Base-by-base conservation (phyloP, 2,113 vertebrate genomes). In the Campylomormyrus numenius region DNA sequence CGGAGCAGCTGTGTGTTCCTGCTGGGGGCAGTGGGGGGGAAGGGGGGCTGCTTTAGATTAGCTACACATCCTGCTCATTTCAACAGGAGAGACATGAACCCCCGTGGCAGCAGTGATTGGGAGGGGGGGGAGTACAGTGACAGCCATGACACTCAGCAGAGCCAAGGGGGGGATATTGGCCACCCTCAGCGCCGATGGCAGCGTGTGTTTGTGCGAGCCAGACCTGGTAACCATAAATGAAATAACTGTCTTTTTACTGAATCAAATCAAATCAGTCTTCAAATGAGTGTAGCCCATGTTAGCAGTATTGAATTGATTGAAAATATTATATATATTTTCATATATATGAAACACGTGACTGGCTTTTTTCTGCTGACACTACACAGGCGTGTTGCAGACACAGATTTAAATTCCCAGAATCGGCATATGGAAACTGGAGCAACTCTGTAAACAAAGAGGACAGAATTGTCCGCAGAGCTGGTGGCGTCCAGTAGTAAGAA, bases 141-240 rank as follows among this genome's bases (percentile, higher is more conserved):
- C 58, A 66, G 58, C 58, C 58, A 27, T 66, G 58, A 99, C 97
- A 98, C 97, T 98, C 95, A 96, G 97, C 98, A 99, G 98, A 98
- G 95, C 96, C 56, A 90, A 62, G 92, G 94, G 95, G 97, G 97
- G 97, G 97, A 97, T 97, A 97, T 94, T 95, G 97, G 97, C 98
- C 97, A 97, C 97, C 97, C 97, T 97, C 96, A 95, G 93, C 97
- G 96, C 95, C 95, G 96, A 97, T 97, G 94, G 96, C 95, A 97
- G 95, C 95, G 97, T 99, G 98, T 99, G 98, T 99, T 99, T 99
- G 96, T 94, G 90, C 96, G 96, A 96, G 95, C 95, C 93, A 94
- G 94, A 91, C 94, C 93, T 19, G 49, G 49, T 10, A 11, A 27
- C 31, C 27, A 39, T 11, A 35, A 15, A 8, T 56, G 2, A 19